Conservation (phyloP, 2,113 vertebrate species). For the Ciconia stormi region DNA sequence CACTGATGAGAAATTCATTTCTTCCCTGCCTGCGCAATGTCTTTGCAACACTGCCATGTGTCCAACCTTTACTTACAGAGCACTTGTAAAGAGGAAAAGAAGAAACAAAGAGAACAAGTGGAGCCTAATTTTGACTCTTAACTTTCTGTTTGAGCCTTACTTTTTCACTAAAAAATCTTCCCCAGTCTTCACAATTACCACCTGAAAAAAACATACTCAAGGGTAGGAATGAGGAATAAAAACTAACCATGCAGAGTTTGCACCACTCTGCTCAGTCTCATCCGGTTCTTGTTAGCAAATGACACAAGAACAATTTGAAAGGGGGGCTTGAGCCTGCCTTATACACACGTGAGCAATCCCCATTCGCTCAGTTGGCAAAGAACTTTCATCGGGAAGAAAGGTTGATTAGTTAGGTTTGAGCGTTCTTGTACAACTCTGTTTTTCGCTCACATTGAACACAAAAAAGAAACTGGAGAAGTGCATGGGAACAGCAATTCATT, state of each 20-base stretch:
- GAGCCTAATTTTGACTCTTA: neutral
- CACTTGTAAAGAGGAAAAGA: neutral
- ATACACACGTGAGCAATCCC: neutral
- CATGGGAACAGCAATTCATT: neutral
- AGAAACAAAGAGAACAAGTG: neutral
- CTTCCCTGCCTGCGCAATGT: neutral
- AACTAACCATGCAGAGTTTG: neutral
- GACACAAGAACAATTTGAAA: neutral
- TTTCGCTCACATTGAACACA: neutral
- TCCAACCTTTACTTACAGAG: neutral
- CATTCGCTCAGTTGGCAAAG: rapidly evolving
- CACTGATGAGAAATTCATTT: neutral
- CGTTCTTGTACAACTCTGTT: neutral
- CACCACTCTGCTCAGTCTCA: neutral
- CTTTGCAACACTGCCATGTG: neutral
- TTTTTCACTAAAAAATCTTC: neutral
- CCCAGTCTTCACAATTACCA: neutral
- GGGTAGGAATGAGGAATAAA: neutral
- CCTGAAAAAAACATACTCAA: neutral
- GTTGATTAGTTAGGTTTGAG: neutral
- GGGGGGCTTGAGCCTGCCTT: neutral
- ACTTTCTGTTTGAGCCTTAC: neutral
- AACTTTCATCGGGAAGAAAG: neutral
- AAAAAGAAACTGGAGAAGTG: neutral
- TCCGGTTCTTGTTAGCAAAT: neutral